Base-by-base conservation (phyloP, 2,797 vertebrate genomes). In the Argyrosomus regius region DNA sequence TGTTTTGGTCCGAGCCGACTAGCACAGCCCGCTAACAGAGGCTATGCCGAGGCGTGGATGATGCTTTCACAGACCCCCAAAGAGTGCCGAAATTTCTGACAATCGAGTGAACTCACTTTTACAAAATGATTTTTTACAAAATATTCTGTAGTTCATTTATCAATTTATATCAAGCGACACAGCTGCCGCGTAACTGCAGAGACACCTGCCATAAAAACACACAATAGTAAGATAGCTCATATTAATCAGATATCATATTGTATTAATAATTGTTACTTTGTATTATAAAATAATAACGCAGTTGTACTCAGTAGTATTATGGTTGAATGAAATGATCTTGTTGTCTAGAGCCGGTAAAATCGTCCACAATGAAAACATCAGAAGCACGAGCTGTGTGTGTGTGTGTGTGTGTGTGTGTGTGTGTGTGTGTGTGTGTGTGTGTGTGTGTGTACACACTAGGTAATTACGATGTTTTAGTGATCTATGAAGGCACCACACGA, bases 401-500 rank as follows among this genome's bases (percentile, higher is more conserved):
- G 35, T 9, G 35, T 35, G 35, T 35, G 8, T 35, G 35, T 35
- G 35, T 35, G 8, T 39, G 35, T 9, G 35, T 8, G 35, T 8
- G 7, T 5, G 35, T 1, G 35, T 8, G 35, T 8, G 35, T 8
- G 7, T 28, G 12, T 7, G 5, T 31, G 4, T 7, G 31, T 31
- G 31, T 31, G 5, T 31, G 31, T 26, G 3, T n/a, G 31, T 35
- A 10, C 53, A 13, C 2, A 67, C 7, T 0, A 0, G 6, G 3
- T 0, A 72, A 43, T 49, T 65, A 0, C 31, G 22, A 26, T 9
- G 12, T 59, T 81, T 53, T 57, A 56, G 11, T 45, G 1, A 43
- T 1, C 22, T 18, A 0, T 60, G 63, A 91, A 92, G 9, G 91
- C 83, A 63, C 18, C 83, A 76, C 76, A 61, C 70, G 49, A 80